Percentiles rank a stretch among this genome's conserved stretches.
These are phyloP conservation scores for Heliopora coerulea DNA, from an alignment of 92 coral and sea anemone species.

Conservation along the genomic window DNA sequence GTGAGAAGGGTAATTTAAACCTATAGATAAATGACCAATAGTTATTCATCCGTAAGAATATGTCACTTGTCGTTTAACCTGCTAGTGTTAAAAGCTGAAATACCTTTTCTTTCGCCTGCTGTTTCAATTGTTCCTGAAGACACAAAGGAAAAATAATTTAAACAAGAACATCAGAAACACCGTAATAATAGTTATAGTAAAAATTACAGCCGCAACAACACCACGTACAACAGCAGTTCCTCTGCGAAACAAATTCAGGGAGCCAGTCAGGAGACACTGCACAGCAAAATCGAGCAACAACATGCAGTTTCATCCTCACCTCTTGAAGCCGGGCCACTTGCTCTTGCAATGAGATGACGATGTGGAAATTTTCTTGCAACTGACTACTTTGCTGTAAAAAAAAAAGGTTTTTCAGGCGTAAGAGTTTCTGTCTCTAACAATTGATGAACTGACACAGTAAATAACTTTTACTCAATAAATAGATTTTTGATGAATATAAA, in stretches of 20 bases:
- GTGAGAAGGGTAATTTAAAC: not conserved
- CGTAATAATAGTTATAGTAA: not conserved
- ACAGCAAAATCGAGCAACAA: not conserved
- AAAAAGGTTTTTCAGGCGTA: too few relatives aligned
- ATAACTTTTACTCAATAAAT: too few relatives aligned
- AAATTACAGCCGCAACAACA: too few relatives aligned
- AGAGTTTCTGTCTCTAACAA: not conserved
- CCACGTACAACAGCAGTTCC: not conserved
- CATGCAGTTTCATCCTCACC: constrained; percentile 47
- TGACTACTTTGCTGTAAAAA: constrained; percentile 78
- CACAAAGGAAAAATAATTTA: constrained; percentile 12
- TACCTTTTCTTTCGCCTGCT: constrained; percentile 97
- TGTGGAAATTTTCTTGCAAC: constrained; percentile 90
- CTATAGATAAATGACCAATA: not conserved
- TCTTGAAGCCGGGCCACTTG: constrained; percentile 95
- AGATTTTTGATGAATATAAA: too few relatives aligned
- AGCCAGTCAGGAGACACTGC: not conserved
- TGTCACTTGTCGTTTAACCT: not conserved
- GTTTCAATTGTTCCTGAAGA: constrained; percentile 87
- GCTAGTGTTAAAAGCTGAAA: not conserved
- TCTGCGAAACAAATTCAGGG: not conserved
- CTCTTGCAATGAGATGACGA: constrained; percentile 88
- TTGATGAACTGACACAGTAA: not conserved
- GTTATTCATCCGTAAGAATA: not conserved
- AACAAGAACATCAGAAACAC: not conserved